Evolutionary conservation across 2,888 invertebrate species (phyloP).

Genomic region (Cantharis rufa): DNA sequence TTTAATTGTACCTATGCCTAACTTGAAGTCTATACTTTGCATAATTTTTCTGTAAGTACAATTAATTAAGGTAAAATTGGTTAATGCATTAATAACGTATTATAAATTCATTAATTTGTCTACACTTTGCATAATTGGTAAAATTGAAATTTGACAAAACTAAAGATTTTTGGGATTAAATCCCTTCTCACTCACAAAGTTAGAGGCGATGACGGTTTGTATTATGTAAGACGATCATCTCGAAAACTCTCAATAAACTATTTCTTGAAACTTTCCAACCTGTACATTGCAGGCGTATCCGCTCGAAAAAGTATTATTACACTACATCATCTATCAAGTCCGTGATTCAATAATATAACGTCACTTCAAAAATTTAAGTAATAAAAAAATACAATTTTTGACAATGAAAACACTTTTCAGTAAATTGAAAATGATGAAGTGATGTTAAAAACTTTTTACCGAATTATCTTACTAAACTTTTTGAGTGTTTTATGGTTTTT

Average conservation of each 20-base stretch:
- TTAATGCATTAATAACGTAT: background rate
- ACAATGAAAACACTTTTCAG: background rate
- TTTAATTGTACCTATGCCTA: background rate
- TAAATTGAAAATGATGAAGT: background rate
- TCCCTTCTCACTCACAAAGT: background rate
- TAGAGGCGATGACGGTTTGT: background rate
- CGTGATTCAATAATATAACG: background rate
- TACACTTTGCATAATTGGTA: background rate
- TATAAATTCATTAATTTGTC: background rate
- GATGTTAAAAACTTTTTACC: background rate
- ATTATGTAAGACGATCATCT: background rate
- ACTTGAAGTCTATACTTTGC: background rate
- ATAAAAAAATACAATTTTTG: background rate
- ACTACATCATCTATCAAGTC: background rate
- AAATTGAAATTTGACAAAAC: background rate
- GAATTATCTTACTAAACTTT: background rate
- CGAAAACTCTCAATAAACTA: background rate
- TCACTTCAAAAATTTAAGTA: background rate
- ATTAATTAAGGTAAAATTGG: background rate
- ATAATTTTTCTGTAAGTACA: background rate
- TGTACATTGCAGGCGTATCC: background rate
- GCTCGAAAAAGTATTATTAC: background rate
- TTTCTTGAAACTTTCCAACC: background rate
- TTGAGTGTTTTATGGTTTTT: background rate
- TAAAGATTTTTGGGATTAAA: background rate